Evolutionary conservation across 2,113 vertebrate genomes (phyloP), one percentile per base, ranked within the genome.

Genomic region (Chunga burmeisteri): DNA sequence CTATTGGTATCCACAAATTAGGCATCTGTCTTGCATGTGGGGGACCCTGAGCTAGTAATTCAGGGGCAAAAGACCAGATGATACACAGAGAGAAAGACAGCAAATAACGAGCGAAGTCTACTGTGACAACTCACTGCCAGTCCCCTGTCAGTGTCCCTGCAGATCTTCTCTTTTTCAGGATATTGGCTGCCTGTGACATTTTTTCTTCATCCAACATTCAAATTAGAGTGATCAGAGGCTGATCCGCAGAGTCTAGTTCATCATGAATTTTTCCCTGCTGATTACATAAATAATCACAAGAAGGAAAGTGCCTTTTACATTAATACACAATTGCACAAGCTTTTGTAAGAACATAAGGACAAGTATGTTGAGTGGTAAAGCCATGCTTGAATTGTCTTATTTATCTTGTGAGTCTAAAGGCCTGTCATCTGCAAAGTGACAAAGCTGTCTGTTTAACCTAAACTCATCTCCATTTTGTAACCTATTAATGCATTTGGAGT

Each of bases 271-370:
- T 93, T 90, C 83, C 80, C 94, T 81, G 78, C 94, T 96, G 95
- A 95, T 97, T 97, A 92, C 96, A 97, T 92, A 94, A 95, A 95
- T 96, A 96, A 95, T 95, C 92, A 95, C 70, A 85, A 84, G 80
- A 44, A 80, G 42, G 40, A 90, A 88, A 91, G 68, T 62, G 88
- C 62, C 68, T 93, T 93, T 93, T 85, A 90, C 62, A 81, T 92
- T 78, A 94, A 85, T 55, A 96, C 38, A 88, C 85, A 81, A 70
- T 96, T 82, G 89, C 59, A 88, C 66, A 61, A 83, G 88, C 87
- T 94, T 95, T 93, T 80, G 30, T 91, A 82, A 88, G 84, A 93
- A 93, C 62, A 83, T 25, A 50, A 85, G 59, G 53, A 94, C 66
- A 80, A 91, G 61, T 80, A 66, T 23, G 40, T 58, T 77, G 75